phyloP scores from a whole-genome alignment of 2,113 vertebrate species.

The Erinaceus europaeus region DNA sequence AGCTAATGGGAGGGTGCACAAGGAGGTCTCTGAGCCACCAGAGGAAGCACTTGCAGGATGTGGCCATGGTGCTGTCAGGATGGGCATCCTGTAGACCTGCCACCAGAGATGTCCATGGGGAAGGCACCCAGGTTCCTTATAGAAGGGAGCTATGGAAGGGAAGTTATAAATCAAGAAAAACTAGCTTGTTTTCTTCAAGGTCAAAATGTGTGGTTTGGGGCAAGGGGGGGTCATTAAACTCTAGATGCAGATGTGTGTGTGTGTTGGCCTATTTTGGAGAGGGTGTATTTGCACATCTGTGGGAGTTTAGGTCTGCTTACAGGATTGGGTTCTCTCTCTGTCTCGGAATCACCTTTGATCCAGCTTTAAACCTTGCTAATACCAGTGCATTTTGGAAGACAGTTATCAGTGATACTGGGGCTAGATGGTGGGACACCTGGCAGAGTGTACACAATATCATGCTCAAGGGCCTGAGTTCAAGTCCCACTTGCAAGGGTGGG shows the following conservation, averaged over 20 bases:
- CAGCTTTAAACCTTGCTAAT: not conserved
- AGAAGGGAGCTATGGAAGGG: not conserved
- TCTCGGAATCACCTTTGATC: not conserved
- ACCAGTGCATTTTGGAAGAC: fast-evolving
- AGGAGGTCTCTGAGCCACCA: not conserved
- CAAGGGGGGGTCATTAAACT: too few relatives aligned
- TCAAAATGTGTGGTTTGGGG: not conserved
- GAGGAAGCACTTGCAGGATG: not conserved
- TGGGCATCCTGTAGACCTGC: not conserved
- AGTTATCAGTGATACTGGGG: not conserved
- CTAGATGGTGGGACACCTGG: too few relatives aligned
- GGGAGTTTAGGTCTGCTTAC: not conserved
- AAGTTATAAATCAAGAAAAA: not conserved
- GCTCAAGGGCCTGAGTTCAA: too few relatives aligned
- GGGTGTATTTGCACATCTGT: not conserved
- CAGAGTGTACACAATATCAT: too few relatives aligned
- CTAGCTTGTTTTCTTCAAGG: not conserved
- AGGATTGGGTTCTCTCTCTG: not conserved
- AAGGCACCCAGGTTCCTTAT: not conserved
- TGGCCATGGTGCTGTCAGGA: not conserved
- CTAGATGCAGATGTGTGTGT: not conserved
- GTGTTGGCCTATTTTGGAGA: not conserved
- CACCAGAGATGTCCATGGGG: not conserved
- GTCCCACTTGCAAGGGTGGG: too few relatives aligned
- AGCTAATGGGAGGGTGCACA: fast-evolving